These are phyloP conservation scores for Epirrhoe tristata DNA, from an alignment of 2,888 invertebrate species.

Conservation along the genomic window DNA sequence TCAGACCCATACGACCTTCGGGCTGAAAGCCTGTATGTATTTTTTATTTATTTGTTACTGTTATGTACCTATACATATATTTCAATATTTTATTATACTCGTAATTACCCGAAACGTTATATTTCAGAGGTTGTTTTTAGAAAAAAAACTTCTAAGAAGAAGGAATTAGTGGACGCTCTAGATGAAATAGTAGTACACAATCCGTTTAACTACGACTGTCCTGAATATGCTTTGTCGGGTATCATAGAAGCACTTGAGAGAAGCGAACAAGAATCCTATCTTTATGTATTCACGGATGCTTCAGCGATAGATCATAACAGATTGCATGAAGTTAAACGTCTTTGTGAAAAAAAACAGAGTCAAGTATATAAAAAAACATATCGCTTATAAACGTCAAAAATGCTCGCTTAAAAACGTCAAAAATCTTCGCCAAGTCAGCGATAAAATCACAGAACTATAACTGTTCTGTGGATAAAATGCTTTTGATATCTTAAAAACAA, in stretches of 20 bases:
- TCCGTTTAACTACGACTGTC: conserved; percentile 25
- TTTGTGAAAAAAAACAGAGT: conserved; percentile 45
- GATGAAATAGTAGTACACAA: conserved; percentile 20
- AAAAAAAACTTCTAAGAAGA: conserved; percentile 23
- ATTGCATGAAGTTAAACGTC: conserved; percentile 32
- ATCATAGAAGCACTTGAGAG: conserved; percentile 35
- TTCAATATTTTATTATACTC: neutral
- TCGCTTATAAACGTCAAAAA: no score
- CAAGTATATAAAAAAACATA: conserved; percentile 29
- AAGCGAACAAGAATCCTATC: conserved; percentile 40
- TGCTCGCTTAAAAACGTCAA: no score
- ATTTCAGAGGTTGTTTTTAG: conserved; percentile 35
- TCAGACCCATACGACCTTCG: no score
- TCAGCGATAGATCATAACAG: conserved; percentile 43
- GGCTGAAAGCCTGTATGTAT: no score
- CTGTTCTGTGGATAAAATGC: no score
- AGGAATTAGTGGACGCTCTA: conserved; percentile 28
- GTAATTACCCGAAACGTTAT: neutral
- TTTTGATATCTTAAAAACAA: no score
- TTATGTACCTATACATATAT: no score
- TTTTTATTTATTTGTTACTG: no score
- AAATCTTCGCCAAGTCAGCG: no score
- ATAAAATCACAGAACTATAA: no score
- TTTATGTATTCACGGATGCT: conserved; percentile 50
- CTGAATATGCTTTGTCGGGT: conserved; percentile 38